Conservation (phyloP, 2,888 invertebrate genomes). For the Oxystoma pomonae region DNA sequence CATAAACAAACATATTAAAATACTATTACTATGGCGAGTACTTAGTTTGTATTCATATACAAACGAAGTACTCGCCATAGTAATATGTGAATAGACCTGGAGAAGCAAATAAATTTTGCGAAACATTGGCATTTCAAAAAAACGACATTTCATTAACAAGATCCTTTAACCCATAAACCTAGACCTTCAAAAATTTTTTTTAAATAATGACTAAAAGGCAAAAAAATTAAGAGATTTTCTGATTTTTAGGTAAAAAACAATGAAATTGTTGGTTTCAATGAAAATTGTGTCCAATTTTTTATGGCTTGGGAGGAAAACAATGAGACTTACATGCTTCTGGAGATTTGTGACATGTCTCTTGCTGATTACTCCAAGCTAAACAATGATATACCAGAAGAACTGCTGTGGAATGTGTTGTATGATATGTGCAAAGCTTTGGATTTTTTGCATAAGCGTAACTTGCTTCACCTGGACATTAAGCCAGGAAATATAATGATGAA, state of each 20-base stretch:
- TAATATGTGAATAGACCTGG: too few relatives aligned
- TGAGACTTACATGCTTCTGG: slow-evolving; percentile 65
- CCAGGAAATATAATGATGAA: slow-evolving; percentile 71
- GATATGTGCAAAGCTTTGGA: slow-evolving; percentile 63
- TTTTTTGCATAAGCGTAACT: slow-evolving; percentile 62
- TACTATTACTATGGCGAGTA: too few relatives aligned
- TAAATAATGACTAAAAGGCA: too few relatives aligned
- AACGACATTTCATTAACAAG: too few relatives aligned
- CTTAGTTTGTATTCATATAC: too few relatives aligned
- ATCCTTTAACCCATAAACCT: too few relatives aligned
- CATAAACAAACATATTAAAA: too few relatives aligned
- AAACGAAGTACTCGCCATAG: too few relatives aligned
- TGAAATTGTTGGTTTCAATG: slow-evolving; percentile 62
- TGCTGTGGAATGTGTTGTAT: slow-evolving; percentile 63
- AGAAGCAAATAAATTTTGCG: too few relatives aligned
- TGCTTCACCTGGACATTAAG: slow-evolving; percentile 74
- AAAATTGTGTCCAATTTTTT: slow-evolving; percentile 62
- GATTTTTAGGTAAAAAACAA: slow-evolving; percentile 54
- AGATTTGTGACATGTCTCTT: slow-evolving; percentile 62
- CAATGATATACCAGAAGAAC: slow-evolving; percentile 56
- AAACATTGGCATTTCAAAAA: too few relatives aligned
- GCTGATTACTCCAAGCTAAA: slow-evolving; percentile 54
- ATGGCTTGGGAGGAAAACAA: slow-evolving; percentile 72
- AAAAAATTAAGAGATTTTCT: too few relatives aligned
- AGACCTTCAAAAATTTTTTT: too few relatives aligned